Percentiles rank a stretch among this genome's conserved stretches.
Conservation (phyloP, 1,140 invertebrate species). For the Papilio dardanus region DNA sequence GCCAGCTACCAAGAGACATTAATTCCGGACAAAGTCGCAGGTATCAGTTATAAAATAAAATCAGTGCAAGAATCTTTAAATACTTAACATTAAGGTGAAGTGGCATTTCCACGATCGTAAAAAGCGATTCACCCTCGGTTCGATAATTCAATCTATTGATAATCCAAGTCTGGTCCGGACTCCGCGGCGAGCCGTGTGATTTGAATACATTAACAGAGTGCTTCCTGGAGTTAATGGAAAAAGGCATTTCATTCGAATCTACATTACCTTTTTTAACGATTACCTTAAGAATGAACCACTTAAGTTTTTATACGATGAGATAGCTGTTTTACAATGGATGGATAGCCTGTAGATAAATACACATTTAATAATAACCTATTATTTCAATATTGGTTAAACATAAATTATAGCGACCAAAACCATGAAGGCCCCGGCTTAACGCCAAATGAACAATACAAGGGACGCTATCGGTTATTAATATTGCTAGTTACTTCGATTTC, state of each 20-base stretch:
- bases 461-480: too few relatives aligned
- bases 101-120: not conserved
- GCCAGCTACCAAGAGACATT: too few relatives aligned
- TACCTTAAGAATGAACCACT: not conserved
- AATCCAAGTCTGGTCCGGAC: not conserved
- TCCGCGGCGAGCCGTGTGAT: constrained; percentile 17
- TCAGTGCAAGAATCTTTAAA: not conserved
- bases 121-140: not conserved
- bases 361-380: too few relatives aligned
- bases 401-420: too few relatives aligned
- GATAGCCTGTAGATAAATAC: too few relatives aligned
- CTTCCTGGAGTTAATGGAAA: constrained; percentile 24
- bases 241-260: constrained; percentile 15
- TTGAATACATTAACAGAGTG: constrained; percentile 15
- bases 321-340: not conserved
- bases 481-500: too few relatives aligned
- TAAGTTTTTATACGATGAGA: not conserved
- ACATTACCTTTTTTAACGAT: constrained; percentile 8
- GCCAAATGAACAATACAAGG: too few relatives aligned
- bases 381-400: too few relatives aligned
- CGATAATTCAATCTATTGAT: constrained; percentile 14
- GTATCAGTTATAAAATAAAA: not conserved
- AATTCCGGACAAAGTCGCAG: too few relatives aligned
- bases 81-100: not conserved
- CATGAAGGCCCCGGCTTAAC: too few relatives aligned